Conservation (phyloP, 1,140 invertebrate genomes). For the Anthonomus grandis region DNA sequence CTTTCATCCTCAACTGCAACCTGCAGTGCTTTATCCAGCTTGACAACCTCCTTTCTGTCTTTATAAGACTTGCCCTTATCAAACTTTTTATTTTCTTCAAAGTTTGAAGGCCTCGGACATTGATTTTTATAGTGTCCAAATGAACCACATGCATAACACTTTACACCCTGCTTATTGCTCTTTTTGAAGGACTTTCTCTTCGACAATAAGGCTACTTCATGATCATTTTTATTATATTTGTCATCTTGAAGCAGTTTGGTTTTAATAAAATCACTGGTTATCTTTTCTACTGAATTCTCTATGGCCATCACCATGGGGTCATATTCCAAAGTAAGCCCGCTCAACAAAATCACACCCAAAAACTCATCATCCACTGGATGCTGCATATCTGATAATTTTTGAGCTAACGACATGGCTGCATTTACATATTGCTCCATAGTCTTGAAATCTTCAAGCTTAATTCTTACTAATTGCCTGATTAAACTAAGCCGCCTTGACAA, state of each 20-base stretch:
- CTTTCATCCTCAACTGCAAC: no score
- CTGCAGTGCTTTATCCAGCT: no score
- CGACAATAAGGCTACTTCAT: slow-evolving; percentile 9
- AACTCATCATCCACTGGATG: slow-evolving; percentile 37
- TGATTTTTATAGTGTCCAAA: slow-evolving; percentile 28
- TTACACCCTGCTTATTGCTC: no score
- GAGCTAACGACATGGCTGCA: slow-evolving; percentile 16
- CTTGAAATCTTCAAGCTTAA: slow-evolving; percentile 25
- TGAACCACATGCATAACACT: slow-evolving; percentile 22
- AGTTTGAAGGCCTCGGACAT: slow-evolving; percentile 5
- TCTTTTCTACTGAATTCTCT: slow-evolving; percentile 39
- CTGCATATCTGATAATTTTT: slow-evolving; percentile 22
- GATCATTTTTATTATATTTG: slow-evolving; percentile 25
- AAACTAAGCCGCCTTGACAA: slow-evolving; percentile 10
- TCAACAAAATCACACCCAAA: slow-evolving; percentile 35
- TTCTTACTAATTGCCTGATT: slow-evolving; percentile 15
- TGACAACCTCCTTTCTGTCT: no score
- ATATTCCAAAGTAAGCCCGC: slow-evolving; percentile 37
- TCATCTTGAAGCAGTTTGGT: slow-evolving; percentile 42
- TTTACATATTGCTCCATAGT: slow-evolving; percentile 21
- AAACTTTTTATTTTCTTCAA: no score
- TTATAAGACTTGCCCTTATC: neutral
- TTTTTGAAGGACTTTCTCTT: slow-evolving; percentile 15
- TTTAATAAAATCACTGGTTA: slow-evolving; percentile 40
- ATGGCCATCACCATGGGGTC: slow-evolving; percentile 43